Percentiles rank a stretch among this genome's conserved stretches.
phyloP scores from a whole-genome alignment of 1,140 invertebrate species.

The Gonioctena quinquepunctata region DNA sequence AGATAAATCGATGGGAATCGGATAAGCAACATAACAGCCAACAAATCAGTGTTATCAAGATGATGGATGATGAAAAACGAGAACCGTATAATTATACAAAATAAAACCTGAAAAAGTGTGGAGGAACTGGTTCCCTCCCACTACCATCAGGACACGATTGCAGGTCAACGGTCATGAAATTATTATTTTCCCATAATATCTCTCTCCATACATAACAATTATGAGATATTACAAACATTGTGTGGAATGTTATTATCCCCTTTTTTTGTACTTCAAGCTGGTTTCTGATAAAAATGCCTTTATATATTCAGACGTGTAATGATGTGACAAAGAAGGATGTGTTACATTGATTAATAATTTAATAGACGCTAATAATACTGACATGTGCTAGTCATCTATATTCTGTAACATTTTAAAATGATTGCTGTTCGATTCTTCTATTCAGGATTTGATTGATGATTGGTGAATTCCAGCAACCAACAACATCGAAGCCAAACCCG shows the following conservation, averaged over 20 bases:
- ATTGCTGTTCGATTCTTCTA: background rate
- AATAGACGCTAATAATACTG: slow-evolving; percentile 8
- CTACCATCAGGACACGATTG: slow-evolving; percentile 39
- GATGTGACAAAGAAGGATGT: slow-evolving; percentile 14
- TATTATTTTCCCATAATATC: slow-evolving; percentile 51
- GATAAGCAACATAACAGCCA: slow-evolving; percentile 42
- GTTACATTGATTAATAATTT: slow-evolving; percentile 15
- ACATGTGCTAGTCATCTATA: slow-evolving; percentile 2
- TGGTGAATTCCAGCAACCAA: background rate
- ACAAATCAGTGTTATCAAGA: slow-evolving; percentile 48
- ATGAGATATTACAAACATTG: slow-evolving; percentile 45
- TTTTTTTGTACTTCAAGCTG: slow-evolving; percentile 22
- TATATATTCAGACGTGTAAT: slow-evolving; percentile 8
- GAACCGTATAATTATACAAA: slow-evolving; percentile 49
- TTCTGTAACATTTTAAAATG: background rate
- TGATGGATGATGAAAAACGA: slow-evolving; percentile 51
- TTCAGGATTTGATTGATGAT: background rate
- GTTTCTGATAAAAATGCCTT: slow-evolving; percentile 14
- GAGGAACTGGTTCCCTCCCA: slow-evolving; percentile 45
- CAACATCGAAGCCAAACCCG: no score
- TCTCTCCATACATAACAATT: slow-evolving; percentile 41
- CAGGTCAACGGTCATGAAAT: slow-evolving; percentile 48
- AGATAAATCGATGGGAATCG: slow-evolving; percentile 44
- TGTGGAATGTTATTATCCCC: slow-evolving; percentile 39
- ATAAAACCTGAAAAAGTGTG: slow-evolving; percentile 41